Percentiles rank a stretch among this genome's conserved stretches.
phyloP scores from a whole-genome alignment of 2,888 invertebrate genomes.

The Boloria euphrosyne region DNA sequence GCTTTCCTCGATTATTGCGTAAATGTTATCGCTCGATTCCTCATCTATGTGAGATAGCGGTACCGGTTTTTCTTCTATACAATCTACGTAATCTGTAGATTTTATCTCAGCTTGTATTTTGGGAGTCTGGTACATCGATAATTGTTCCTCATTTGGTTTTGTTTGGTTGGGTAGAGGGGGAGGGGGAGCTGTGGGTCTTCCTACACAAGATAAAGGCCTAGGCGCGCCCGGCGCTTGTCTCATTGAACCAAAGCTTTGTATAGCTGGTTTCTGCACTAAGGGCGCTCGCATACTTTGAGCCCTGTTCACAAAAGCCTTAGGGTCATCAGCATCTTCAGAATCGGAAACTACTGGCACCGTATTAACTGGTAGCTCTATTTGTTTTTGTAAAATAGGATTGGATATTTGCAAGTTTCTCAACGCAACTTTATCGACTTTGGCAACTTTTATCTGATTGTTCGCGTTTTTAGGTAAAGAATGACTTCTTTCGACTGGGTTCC shows the following conservation, averaged over 20 bases:
- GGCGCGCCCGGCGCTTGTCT: slow-evolving; percentile 85
- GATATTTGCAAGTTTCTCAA: slow-evolving; percentile 91
- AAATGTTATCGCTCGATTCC: slow-evolving; percentile 89
- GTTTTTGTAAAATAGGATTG: slow-evolving; percentile 88
- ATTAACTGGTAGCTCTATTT: slow-evolving; percentile 83
- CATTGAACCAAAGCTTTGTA: slow-evolving; percentile 93
- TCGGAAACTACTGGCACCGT: slow-evolving; percentile 83
- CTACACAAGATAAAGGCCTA: slow-evolving; percentile 89
- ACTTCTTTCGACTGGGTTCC: slow-evolving; percentile 76
- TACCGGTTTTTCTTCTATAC: slow-evolving; percentile 85
- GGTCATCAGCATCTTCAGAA: slow-evolving; percentile 77
- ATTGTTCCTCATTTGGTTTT: slow-evolving; percentile 41
- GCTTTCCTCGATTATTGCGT: slow-evolving; percentile 92
- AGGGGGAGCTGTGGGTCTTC: slow-evolving; percentile 88
- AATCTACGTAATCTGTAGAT: slow-evolving; percentile 88
- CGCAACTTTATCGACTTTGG: slow-evolving; percentile 87
- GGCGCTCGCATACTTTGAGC: slow-evolving; percentile 92
- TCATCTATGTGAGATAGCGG: slow-evolving; percentile 85
- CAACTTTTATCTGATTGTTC: slow-evolving; percentile 82
- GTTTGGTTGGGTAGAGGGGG: slow-evolving; percentile 84
- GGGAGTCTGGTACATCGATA: slow-evolving; percentile 83
- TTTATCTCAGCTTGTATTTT: slow-evolving; percentile 61
- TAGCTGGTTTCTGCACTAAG: slow-evolving; percentile 78
- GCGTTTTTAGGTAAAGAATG: slow-evolving; percentile 83
- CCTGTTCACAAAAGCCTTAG: slow-evolving; percentile 85